Evolutionary conservation across 2,113 vertebrate species (phyloP).

Genomic region (Lampris incognitus): DNA sequence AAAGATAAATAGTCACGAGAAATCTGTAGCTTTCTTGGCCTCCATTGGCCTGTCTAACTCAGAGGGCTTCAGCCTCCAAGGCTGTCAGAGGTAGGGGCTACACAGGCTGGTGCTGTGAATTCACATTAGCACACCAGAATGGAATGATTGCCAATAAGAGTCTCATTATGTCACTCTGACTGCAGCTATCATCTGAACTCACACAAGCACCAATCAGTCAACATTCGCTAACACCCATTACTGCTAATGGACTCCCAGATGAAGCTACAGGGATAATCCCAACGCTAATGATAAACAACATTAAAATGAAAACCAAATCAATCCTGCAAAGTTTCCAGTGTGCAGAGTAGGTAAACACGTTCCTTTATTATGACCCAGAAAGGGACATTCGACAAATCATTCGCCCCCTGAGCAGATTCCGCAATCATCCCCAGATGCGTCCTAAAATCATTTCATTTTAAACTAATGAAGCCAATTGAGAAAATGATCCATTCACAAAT

Average conservation of each 20-base stretch:
- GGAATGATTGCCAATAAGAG: conserved; percentile 82
- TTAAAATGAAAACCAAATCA: conserved; percentile 84
- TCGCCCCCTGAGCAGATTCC: conserved; percentile 54
- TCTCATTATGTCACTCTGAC: conserved; percentile 81
- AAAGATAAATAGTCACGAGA: conserved; percentile 1
- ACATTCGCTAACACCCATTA: conserved; percentile 83
- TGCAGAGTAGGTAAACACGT: conserved; percentile 76
- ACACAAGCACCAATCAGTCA: conserved; percentile 81
- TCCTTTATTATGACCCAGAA: conserved; percentile 74
- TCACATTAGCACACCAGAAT: conserved; percentile 75
- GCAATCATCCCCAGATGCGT: conserved; percentile 74
- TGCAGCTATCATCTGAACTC: conserved; percentile 80
- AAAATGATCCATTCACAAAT: conserved; percentile 73
- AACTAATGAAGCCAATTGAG: conserved; percentile 76
- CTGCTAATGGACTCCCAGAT: conserved; percentile 82
- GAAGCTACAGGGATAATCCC: conserved; percentile 78
- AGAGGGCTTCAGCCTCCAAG: conserved; percentile 39
- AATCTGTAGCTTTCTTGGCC: conserved; percentile 43
- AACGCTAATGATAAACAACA: conserved; percentile 84
- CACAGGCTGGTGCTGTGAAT: conserved; percentile 72
- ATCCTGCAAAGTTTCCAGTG: conserved; percentile 77
- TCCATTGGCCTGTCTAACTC: conserved; percentile 41
- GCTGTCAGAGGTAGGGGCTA: conserved; percentile 46
- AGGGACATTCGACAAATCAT: conserved; percentile 77
- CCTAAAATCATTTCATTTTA: conserved; percentile 68